These are phyloP conservation scores for Phoenicopterus ruber DNA, from an alignment of 2,113 vertebrate species.

Conservation along the genomic window DNA sequence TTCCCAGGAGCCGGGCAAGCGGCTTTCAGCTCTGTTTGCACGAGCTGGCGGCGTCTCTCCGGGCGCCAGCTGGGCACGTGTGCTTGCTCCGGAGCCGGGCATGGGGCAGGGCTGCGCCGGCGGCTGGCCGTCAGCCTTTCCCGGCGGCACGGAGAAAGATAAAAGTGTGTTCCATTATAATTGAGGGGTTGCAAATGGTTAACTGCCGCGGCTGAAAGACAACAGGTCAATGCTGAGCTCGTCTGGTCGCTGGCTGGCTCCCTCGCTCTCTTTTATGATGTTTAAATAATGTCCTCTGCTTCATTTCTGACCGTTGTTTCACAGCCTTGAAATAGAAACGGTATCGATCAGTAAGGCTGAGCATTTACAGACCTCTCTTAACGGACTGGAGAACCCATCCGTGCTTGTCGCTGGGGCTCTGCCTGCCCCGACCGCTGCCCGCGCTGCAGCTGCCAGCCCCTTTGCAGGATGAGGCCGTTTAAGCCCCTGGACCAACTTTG, in stretches of 20 bases:
- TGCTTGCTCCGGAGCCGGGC: fast-evolving
- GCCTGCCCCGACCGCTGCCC: neutral
- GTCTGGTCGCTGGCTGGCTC: neutral
- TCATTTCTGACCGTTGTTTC: neutral
- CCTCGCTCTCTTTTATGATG: neutral
- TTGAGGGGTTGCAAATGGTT: neutral
- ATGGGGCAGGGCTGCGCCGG: fast-evolving
- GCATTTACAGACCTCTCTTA: neutral
- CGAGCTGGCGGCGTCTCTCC: neutral
- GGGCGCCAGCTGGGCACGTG: neutral
- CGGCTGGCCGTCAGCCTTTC: neutral
- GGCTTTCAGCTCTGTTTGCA: neutral
- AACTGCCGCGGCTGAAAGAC: neutral
- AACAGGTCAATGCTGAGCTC: neutral
- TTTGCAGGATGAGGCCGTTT: neutral
- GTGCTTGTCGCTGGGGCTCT: neutral
- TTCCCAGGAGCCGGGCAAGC: neutral
- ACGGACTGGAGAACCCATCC: neutral
- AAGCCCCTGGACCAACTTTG: too few species aligned
- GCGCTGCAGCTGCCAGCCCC: neutral
- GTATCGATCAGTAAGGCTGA: neutral
- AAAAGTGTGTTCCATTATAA: fast-evolving
- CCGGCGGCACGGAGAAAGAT: fast-evolving
- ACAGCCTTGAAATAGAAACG: neutral
- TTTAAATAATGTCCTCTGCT: neutral